Conservation (phyloP, 2,888 invertebrate species). For the Rhagium mordax region DNA sequence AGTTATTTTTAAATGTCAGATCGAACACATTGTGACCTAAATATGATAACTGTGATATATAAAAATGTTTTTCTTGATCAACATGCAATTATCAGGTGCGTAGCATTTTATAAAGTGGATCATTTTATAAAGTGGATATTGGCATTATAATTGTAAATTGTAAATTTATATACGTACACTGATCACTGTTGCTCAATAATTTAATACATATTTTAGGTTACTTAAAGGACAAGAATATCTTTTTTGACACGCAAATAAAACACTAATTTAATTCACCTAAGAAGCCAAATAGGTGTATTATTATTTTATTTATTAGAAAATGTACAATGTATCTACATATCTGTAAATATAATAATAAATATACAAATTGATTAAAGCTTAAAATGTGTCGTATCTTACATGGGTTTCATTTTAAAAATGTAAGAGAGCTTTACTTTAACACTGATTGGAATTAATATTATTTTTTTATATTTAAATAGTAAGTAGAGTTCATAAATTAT, state of each 20-base stretch:
- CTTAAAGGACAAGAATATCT: not conserved
- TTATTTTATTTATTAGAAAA: no score
- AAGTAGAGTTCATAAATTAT: no score
- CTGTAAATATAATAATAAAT: not conserved
- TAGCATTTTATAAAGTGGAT: not conserved
- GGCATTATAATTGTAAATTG: slow-evolving; percentile 4
- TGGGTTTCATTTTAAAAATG: no score
- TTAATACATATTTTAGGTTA: not conserved
- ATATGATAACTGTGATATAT: slow-evolving; percentile 25
- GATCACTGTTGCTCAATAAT: not conserved
- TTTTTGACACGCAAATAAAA: not conserved
- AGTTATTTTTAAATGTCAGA: slow-evolving; percentile 26
- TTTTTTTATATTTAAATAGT: no score
- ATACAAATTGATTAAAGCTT: not conserved
- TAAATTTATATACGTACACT: not conserved
- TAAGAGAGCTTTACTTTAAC: no score
- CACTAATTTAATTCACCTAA: not conserved
- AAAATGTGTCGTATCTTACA: not conserved
- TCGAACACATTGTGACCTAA: slow-evolving; percentile 30
- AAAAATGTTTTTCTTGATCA: not conserved
- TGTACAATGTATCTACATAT: no score
- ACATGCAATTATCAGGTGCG: not conserved
- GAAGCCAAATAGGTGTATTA: not conserved
- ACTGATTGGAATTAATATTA: no score
- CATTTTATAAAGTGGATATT: not conserved